Percentiles rank a stretch among this genome's conserved stretches.
phyloP scores from a whole-genome alignment of 2,888 invertebrate genomes.

The Dolichomitus sp. region DNA sequence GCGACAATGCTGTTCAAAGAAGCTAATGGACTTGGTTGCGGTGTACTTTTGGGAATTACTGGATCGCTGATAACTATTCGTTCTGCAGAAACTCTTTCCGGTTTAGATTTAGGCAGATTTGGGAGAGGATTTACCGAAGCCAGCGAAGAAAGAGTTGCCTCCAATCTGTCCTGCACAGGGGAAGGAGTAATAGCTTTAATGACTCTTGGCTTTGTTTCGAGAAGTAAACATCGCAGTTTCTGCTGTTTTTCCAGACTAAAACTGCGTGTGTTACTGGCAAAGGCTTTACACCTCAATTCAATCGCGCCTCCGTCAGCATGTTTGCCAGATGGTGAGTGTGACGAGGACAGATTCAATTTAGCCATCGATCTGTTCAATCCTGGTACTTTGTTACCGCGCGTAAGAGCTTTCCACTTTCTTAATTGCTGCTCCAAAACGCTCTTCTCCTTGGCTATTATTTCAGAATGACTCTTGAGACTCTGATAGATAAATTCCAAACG shows the following conservation, averaged over 20 bases:
- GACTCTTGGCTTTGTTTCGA: conserved; percentile 75
- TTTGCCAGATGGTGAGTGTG: conserved; percentile 57
- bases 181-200: conserved; percentile 80
- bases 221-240: conserved; percentile 77
- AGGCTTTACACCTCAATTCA: conserved; percentile 80
- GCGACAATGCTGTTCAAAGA: conserved; percentile 83
- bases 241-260: conserved; percentile 79
- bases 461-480: conserved; percentile 92
- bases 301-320: conserved; percentile 77
- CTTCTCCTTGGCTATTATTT: conserved; percentile 89
- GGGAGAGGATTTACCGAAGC: conserved; percentile 71
- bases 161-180: conserved; percentile 80
- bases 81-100: conserved; percentile 60
- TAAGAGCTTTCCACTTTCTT: conserved; percentile 77
- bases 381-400: conserved; percentile 70
- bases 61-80: conserved; percentile 37
- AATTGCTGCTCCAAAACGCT: conserved; percentile 72
- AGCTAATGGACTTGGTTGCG: conserved; percentile 78
- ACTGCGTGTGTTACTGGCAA: conserved; percentile 77
- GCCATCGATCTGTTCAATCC: conserved; percentile 78
- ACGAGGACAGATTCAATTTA: conserved; percentile 76
- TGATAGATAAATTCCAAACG: conserved; percentile 93
- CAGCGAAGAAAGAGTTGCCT: conserved; percentile 81
- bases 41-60: conserved; percentile 45
- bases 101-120: conserved; percentile 67